Percentiles rank a stretch among this genome's conserved stretches.
Conservation (phyloP, 2,113 vertebrate species). For the Ovis canadensis region DNA sequence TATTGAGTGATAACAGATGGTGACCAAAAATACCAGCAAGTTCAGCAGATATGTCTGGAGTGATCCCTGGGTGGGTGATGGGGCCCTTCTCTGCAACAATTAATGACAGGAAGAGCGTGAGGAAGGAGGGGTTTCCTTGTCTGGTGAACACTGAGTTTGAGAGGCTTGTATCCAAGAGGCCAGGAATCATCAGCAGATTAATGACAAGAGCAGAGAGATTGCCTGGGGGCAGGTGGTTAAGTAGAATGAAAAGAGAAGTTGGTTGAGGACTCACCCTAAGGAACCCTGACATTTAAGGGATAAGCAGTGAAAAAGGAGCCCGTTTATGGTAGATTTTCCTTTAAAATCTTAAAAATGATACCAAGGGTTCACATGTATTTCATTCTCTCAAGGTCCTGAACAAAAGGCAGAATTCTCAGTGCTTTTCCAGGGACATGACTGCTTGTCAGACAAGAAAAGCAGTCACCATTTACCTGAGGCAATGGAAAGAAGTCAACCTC, state of each 20-base stretch:
- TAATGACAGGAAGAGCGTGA: not conserved
- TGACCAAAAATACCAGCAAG: not conserved
- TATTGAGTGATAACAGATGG: not conserved
- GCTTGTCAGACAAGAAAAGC: not conserved
- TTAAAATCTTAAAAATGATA: not conserved
- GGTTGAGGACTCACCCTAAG: not conserved
- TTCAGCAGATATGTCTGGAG: not conserved
- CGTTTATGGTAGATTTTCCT: not conserved
- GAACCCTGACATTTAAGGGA: not conserved
- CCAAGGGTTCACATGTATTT: not conserved
- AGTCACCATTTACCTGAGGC: too few species aligned
- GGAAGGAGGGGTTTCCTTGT: not conserved
- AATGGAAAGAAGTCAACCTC: not conserved
- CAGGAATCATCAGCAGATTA: not conserved
- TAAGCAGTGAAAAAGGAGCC: not conserved
- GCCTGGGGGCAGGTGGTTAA: not conserved
- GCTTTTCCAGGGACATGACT: not conserved
- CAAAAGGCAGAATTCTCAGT: not conserved
- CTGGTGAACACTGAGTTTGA: not conserved
- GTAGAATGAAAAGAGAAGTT: not conserved
- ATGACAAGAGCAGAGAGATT: too few species aligned
- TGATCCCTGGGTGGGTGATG: not conserved
- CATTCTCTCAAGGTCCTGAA: not conserved
- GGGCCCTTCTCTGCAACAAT: not conserved
- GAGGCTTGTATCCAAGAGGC: not conserved